Percentiles rank a stretch among this genome's conserved stretches.
Evolutionary conservation across 2,113 vertebrate genomes (phyloP).

Genomic region (Brevimyrus niger): DNA sequence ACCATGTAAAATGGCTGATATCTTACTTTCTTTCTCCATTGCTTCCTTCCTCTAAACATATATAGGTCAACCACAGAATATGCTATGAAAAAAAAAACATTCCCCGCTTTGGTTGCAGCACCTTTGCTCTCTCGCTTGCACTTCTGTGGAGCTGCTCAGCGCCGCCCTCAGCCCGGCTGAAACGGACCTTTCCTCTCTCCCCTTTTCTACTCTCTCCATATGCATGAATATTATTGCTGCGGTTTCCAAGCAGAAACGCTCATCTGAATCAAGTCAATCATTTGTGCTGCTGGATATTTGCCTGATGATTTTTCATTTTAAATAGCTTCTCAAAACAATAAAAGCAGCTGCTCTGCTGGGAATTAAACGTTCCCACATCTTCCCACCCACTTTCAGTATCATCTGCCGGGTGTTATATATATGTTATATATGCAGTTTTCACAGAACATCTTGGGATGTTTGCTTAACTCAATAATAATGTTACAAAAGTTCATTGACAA

Average conservation of each 20-base stretch:
- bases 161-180: background rate
- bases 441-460: background rate
- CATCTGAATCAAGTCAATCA: background rate
- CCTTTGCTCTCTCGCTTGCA: background rate
- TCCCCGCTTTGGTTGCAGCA: background rate
- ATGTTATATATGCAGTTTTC: background rate
- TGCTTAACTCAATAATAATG: background rate
- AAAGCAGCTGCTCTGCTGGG: background rate
- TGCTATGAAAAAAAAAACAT: background rate
- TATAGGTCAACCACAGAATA: background rate
- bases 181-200: background rate
- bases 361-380: background rate
- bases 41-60: conserved; percentile 21
- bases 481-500: background rate
- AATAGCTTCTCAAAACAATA: background rate
- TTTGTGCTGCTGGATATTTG: background rate
- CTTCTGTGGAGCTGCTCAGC: background rate
- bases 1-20: background rate
- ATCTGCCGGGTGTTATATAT: background rate
- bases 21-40: background rate
- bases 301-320: background rate
- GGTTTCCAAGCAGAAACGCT: background rate
- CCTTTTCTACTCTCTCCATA: background rate
- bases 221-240: background rate
- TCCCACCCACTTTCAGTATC: background rate